These are phyloP conservation scores for Lagocephalus sceleratus DNA, from an alignment of 2,797 vertebrate genomes.

Conservation along the genomic window DNA sequence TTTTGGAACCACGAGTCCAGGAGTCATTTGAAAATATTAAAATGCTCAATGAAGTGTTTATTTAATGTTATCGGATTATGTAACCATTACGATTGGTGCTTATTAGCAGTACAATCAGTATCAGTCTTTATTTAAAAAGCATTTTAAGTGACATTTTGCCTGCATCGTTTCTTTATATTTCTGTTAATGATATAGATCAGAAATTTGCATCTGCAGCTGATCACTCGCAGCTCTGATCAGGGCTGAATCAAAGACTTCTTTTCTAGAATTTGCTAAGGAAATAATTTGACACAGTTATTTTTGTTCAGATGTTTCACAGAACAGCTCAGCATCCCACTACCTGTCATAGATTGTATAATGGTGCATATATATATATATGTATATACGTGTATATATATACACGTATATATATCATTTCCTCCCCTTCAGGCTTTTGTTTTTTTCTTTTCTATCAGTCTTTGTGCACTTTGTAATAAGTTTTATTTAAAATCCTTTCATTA, in stretches of 20 bases:
- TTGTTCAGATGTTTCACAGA: constrained; percentile 21
- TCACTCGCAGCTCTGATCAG: constrained; percentile 5
- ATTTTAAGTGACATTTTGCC: neutral
- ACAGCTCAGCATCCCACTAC: constrained; percentile 33
- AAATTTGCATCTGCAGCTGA: constrained; percentile 1
- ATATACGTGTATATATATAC: constrained; percentile 34
- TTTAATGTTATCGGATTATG: neutral
- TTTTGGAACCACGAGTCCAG: constrained; percentile 1
- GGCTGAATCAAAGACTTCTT: constrained; percentile 10
- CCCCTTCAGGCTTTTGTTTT: constrained; percentile 55
- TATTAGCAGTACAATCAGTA: constrained; percentile 4
- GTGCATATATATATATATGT: constrained; percentile 32
- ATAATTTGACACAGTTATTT: constrained; percentile 1
- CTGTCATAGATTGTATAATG: constrained; percentile 51
- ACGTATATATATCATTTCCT: neutral
- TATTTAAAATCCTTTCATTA: constrained; percentile 37
- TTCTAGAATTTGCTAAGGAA: constrained; percentile 7
- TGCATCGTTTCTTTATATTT: no score
- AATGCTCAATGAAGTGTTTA: constrained; percentile 1
- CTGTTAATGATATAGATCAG: no score
- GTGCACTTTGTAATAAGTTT: constrained; percentile 66
- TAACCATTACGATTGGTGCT: neutral
- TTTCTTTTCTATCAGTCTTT: constrained; percentile 47
- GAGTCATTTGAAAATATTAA: constrained; percentile 8
- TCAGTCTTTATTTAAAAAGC: neutral